Evolutionary conservation across 2,113 vertebrate species (phyloP).

Genomic region (Eudyptes chrysolophus): DNA sequence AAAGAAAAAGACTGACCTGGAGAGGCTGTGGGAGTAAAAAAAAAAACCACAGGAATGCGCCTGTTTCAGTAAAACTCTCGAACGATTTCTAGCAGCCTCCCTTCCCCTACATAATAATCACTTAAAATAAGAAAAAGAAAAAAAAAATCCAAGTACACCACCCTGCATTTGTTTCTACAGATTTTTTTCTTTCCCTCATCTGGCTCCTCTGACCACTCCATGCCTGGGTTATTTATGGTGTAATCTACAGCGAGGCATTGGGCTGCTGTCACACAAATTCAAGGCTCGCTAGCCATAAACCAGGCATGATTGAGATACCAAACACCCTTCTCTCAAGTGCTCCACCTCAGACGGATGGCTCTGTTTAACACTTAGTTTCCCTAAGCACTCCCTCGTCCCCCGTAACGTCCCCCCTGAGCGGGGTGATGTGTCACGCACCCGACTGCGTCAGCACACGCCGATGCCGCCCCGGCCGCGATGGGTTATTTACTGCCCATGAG

Average conservation of each 20-base stretch:
- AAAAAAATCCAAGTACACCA: neutral
- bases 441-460: neutral
- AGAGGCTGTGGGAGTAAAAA: neutral
- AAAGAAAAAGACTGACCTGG: neutral
- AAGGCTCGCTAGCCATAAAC: constrained; percentile 24
- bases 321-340: neutral
- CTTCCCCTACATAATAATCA: neutral
- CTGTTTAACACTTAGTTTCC: neutral
- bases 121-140: neutral
- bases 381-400: neutral
- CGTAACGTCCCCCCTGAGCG: neutral
- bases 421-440: neutral
- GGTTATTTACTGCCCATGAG: neutral
- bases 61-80: neutral
- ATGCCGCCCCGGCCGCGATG: neutral
- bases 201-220: constrained; percentile 8
- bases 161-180: neutral
- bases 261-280: constrained; percentile 51
- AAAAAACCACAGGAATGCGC: neutral
- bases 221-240: constrained; percentile 41
- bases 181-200: neutral
- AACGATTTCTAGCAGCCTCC: neutral
- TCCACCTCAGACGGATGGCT: neutral
- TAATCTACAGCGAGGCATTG: constrained; percentile 38
- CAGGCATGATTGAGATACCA: constrained; percentile 16